Evolutionary conservation across 2,797 vertebrate genomes (phyloP).

Genomic region (Acipenser oxyrinchus): DNA sequence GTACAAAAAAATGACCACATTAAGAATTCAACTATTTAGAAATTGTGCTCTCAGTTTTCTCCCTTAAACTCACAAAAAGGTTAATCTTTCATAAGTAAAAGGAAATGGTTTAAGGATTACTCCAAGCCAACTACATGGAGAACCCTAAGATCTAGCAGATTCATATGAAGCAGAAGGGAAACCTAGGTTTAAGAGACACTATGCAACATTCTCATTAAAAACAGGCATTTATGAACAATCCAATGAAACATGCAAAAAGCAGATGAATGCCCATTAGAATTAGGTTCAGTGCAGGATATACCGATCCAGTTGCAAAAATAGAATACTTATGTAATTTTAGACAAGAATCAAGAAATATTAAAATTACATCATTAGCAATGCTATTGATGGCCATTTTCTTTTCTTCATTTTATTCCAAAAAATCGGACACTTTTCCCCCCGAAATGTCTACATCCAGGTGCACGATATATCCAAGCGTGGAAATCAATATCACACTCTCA

Average conservation of each 20-base stretch:
- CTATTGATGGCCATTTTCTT: no score
- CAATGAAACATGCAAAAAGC: slow-evolving; percentile 99
- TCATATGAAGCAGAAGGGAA: slow-evolving; percentile 91
- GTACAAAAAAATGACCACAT: slow-evolving; percentile 31
- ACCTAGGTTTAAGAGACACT: slow-evolving; percentile 94
- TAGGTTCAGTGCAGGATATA: slow-evolving; percentile 91
- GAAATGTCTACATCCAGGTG: no score
- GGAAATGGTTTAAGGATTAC: slow-evolving; percentile 75
- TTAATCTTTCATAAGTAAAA: slow-evolving; percentile 77
- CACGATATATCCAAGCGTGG: no score
- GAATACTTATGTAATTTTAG: neutral
- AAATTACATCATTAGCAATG: no score
- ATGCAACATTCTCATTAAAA: slow-evolving; percentile 97
- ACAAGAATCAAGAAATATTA: no score
- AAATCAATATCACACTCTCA: no score
- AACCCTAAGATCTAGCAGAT: slow-evolving; percentile 92
- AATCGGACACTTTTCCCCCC: no score
- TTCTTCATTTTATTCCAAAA: no score
- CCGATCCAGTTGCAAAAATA: slow-evolving; percentile 34
- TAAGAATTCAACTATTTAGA: slow-evolving; percentile 19
- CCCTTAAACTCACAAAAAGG: slow-evolving; percentile 82
- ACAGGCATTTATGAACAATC: slow-evolving; percentile 98
- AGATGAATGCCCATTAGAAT: slow-evolving; percentile 85
- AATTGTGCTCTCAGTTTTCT: slow-evolving; percentile 72
- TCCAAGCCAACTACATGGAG: slow-evolving; percentile 95